Percentiles rank a stretch among this genome's conserved stretches.
These are phyloP conservation scores for Paramormyrops kingsleyae DNA, from an alignment of 2,113 vertebrate species.

Conservation along the genomic window DNA sequence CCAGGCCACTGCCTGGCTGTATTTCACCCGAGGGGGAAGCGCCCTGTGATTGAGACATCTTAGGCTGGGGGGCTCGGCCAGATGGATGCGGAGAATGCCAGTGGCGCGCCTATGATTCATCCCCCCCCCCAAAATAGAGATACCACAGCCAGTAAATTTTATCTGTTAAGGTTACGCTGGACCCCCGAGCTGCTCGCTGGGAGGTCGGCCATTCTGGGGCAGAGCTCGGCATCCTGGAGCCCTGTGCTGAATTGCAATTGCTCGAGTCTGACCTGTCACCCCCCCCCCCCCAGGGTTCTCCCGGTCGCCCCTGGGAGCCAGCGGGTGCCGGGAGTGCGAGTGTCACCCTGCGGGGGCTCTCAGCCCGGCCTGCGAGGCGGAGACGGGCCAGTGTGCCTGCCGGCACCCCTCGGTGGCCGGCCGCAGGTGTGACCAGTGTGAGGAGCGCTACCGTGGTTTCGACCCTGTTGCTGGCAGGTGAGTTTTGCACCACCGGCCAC, in stretches of 20 bases:
- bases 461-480: conserved; percentile 74
- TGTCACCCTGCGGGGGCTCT: conserved; percentile 71
- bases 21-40: conserved; percentile 32
- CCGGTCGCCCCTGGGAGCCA: conserved; percentile 40
- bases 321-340: conserved; percentile 67
- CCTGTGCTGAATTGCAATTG: background rate
- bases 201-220: background rate
- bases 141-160: conserved; percentile 12
- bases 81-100: conserved; percentile 28
- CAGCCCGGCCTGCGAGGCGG: conserved; percentile 57
- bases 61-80: conserved; percentile 27
- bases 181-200: background rate
- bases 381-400: conserved; percentile 72
- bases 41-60: conserved; percentile 43
- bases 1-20: background rate
- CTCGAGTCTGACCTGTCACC: background rate
- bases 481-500: conserved; percentile 27
- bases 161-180: background rate
- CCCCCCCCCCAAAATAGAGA: conserved; percentile 13
- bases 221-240: background rate
- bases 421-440: conserved; percentile 68
- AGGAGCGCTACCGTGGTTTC: conserved; percentile 74
- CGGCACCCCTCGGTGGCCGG: conserved; percentile 67
- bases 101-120: conserved; percentile 22
- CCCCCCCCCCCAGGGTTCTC: conserved; percentile 66